These are phyloP conservation scores for Hexactinellida sp. DNA, from an alignment of 37 sponge, comb jelly and placozoan species.

Conservation along the genomic window DNA sequence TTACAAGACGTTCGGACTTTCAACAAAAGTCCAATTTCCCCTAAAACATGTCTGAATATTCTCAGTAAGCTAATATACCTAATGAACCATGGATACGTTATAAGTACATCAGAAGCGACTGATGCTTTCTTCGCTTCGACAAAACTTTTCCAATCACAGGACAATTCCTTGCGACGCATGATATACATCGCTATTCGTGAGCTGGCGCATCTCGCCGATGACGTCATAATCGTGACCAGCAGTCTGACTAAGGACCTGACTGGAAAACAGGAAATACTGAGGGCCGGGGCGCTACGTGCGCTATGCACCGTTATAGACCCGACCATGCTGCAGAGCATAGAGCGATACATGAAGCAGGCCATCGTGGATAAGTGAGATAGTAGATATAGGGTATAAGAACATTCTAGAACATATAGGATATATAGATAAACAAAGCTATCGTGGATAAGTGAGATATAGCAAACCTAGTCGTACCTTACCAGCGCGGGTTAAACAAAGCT, in stretches of 20 bases:
- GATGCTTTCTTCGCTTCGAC: slow-evolving; percentile 93
- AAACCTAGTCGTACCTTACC: too few relatives aligned
- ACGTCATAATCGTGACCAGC: slow-evolving; percentile 98
- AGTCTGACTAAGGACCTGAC: slow-evolving; percentile 95
- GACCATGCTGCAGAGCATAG: slow-evolving; percentile 83
- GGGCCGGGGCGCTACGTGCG: slow-evolving; percentile 74
- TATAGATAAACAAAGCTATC: too few relatives aligned
- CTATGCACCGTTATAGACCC: slow-evolving; percentile 84
- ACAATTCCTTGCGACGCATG: slow-evolving; percentile 59
- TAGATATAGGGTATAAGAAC: too few relatives aligned
- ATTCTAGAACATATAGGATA: too few relatives aligned
- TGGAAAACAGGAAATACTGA: slow-evolving; percentile 87
- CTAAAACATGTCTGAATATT: slow-evolving; percentile 52
- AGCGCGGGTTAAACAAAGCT: too few relatives aligned
- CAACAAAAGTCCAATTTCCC: slow-evolving; percentile 64
- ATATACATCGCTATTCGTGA: slow-evolving; percentile 73
- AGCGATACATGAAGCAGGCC: slow-evolving; percentile 96
- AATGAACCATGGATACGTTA: slow-evolving; percentile 66
- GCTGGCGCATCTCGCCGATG: slow-evolving; percentile 69
- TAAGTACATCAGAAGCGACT: slow-evolving; percentile 71
- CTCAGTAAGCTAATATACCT: slow-evolving; percentile 85
- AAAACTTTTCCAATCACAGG: slow-evolving; percentile 85
- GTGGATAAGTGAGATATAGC: too few relatives aligned
- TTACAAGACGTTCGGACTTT: slow-evolving; percentile 54
- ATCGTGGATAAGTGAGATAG: slow-evolving; percentile 61